Percentiles rank a stretch among this genome's conserved stretches.
phyloP scores from a whole-genome alignment of 2,113 vertebrate species.

The Raja brachyura region DNA sequence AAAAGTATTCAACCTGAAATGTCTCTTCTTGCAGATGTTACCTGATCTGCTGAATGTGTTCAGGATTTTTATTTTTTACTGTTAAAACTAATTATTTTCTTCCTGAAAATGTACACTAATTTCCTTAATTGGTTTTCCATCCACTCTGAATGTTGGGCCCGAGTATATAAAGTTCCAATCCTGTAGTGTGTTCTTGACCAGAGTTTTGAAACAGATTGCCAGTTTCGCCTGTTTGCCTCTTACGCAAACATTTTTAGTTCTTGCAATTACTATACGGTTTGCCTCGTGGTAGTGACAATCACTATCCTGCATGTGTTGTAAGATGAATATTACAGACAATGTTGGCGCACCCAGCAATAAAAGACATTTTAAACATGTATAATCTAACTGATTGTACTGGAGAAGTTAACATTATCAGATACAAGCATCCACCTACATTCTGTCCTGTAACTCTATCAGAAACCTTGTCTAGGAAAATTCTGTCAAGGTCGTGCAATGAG shows the following conservation, averaged over 20 bases:
- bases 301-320: background rate
- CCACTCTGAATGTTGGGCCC: background rate
- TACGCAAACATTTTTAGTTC: background rate
- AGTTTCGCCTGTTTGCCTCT: background rate
- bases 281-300: background rate
- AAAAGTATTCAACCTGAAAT: background rate
- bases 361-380: background rate
- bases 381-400: background rate
- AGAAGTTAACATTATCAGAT: background rate
- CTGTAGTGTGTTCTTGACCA: background rate
- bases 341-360: background rate
- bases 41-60: too few relatives aligned
- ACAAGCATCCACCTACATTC: background rate
- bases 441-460: background rate
- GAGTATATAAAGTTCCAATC: background rate
- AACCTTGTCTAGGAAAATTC: background rate
- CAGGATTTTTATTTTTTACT: too few relatives aligned
- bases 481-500: background rate
- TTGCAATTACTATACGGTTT: too few relatives aligned
- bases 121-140: background rate
- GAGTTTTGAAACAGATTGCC: background rate
- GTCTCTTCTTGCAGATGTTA: too few relatives aligned
- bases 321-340: conserved; percentile 1
- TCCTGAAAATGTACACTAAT: background rate
- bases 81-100: background rate